A percentile compares a stretch with the other conserved stretches of the same genome.
Conservation (phyloP, 2,113 vertebrate species). For the Nothobranchius kuhntae region DNA sequence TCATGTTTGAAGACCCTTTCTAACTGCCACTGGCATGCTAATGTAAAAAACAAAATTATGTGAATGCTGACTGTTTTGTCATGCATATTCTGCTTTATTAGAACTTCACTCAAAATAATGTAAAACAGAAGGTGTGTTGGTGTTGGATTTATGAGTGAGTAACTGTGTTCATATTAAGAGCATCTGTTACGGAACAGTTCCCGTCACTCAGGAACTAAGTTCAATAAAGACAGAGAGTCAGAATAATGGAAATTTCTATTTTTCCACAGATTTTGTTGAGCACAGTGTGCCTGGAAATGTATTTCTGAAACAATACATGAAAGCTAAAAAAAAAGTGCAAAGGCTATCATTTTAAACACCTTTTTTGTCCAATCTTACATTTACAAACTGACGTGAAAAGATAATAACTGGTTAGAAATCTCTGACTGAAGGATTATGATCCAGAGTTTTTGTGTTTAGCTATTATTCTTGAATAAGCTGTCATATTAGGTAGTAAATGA, state of each 20-base stretch:
- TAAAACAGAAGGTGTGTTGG: neutral
- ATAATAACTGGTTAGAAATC: constrained; percentile 16
- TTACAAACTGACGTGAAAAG: constrained; percentile 12
- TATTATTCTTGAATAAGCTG: constrained; percentile 10
- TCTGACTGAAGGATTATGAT: neutral
- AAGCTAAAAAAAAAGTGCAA: neutral
- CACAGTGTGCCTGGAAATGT: neutral
- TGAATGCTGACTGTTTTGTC: neutral
- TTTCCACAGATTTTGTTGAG: neutral
- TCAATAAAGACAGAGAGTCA: neutral
- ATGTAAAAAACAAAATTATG: constrained; percentile 1
- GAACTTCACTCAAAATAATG: neutral
- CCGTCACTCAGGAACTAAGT: neutral
- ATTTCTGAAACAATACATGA: neutral
- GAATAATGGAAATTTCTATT: neutral
- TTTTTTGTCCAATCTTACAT: neutral
- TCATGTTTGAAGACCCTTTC: neutral
- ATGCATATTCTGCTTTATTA: neutral
- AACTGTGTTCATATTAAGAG: too few relatives aligned
- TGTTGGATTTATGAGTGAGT: neutral
- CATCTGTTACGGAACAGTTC: neutral
- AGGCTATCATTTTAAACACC: neutral
- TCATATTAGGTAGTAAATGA: constrained; percentile 29
- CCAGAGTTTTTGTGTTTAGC: constrained; percentile 8
- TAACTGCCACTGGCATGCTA: neutral